Conservation (phyloP, 2,113 vertebrate species). For the Orycteropus afer region DNA sequence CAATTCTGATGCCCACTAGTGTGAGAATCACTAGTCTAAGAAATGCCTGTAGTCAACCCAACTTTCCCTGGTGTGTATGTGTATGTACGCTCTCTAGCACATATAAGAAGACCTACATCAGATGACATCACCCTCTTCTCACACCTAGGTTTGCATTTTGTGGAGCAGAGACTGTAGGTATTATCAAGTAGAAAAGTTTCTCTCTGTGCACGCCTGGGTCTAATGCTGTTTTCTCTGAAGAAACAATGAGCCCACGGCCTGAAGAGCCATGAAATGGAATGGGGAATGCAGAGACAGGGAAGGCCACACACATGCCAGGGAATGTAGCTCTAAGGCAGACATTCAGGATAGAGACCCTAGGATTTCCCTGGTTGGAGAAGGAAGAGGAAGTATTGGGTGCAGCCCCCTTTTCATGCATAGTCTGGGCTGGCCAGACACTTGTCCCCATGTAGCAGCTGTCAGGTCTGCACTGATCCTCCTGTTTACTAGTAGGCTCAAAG, state of each 20-base stretch:
- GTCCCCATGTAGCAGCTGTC: constrained; percentile 71
- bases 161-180: not conserved
- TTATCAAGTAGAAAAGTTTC: not conserved
- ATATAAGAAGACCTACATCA: not conserved
- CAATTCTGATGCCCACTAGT: not conserved
- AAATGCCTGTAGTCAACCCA: not conserved
- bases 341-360: not conserved
- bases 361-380: constrained; percentile 16
- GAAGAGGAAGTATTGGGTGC: not conserved
- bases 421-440: constrained; percentile 54
- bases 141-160: not conserved
- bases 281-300: not conserved
- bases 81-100: not conserved
- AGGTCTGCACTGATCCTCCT: constrained; percentile 70
- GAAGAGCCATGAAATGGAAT: not conserved
- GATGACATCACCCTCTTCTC: not conserved
- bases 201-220: not conserved
- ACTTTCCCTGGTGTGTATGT: not conserved
- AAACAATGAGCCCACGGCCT: not conserved
- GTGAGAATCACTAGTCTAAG: not conserved
- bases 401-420: not conserved
- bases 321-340: not conserved
- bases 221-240: not conserved
- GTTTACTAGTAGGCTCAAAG: constrained; percentile 74
- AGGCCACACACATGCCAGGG: not conserved